Percentiles rank a stretch among this genome's conserved stretches.
phyloP scores from a whole-genome alignment of 2,113 vertebrate species.

The Varanus komodoensis region DNA sequence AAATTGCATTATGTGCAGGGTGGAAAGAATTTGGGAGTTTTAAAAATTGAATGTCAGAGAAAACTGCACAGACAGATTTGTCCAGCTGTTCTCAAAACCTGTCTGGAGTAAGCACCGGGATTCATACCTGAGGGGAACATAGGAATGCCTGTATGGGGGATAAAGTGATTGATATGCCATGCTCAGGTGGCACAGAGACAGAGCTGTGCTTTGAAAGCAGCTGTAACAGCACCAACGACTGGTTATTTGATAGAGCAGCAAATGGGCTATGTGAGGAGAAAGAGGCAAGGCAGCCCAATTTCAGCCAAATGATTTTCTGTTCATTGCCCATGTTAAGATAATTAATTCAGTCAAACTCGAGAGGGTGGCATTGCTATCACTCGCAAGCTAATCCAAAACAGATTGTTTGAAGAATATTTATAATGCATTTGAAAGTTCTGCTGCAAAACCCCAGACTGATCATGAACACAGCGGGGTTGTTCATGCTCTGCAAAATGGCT shows the following conservation, averaged over 20 bases:
- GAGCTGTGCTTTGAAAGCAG: rapidly evolving
- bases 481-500: not conserved
- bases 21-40: no score
- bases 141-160: not conserved
- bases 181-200: not conserved
- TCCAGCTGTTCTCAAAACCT: not conserved
- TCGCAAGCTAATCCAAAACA: slow-evolving; percentile 44
- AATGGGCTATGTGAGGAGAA: not conserved
- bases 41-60: no score
- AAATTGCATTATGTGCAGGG: no score
- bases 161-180: not conserved
- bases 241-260: not conserved
- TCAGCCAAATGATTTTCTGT: not conserved
- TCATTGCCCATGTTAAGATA: slow-evolving; percentile 43
- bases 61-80: no score
- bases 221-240: not conserved
- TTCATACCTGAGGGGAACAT: not conserved
- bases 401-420: slow-evolving; percentile 64
- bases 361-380: slow-evolving; percentile 48
- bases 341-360: slow-evolving; percentile 45
- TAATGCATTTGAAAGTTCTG: slow-evolving; percentile 32
- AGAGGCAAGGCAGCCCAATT: not conserved
- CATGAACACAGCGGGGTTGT: slow-evolving; percentile 42
- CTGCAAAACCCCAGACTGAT: slow-evolving; percentile 44
- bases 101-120: not conserved